Evolutionary conservation across 2,113 vertebrate genomes (phyloP).

Genomic region (Cettia cetti): DNA sequence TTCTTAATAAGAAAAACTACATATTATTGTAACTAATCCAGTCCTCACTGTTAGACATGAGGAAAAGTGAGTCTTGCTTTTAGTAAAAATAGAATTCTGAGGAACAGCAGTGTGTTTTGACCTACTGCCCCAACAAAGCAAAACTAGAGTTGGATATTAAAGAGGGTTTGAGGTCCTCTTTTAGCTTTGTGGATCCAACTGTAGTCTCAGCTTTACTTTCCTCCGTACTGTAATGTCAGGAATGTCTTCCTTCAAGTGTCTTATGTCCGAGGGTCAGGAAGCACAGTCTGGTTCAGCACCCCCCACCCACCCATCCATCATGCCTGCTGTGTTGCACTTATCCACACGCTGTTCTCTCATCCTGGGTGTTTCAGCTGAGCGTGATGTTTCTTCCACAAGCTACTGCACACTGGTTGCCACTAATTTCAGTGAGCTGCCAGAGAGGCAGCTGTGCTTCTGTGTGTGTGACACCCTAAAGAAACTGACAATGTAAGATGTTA

Average conservation of each 20-base stretch:
- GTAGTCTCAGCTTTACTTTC: background rate
- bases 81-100: background rate
- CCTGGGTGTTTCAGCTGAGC: background rate
- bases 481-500: background rate
- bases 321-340: background rate
- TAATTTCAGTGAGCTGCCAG: background rate
- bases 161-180: background rate
- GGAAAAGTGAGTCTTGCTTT: background rate
- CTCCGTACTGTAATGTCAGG: background rate
- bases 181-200: background rate
- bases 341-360: fast-evolving
- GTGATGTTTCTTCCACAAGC: background rate
- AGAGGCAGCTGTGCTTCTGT: background rate
- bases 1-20: background rate
- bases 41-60: background rate
- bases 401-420: background rate
- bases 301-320: background rate
- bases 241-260: background rate
- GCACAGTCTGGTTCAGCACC: background rate
- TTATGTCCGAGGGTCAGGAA: background rate
- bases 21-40: background rate
- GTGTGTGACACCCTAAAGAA: background rate
- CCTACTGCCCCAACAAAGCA: background rate
- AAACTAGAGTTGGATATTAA: background rate
- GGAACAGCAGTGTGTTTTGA: background rate